A percentile compares a stretch with the other conserved stretches of the same genome.
phyloP scores from a whole-genome alignment of 2,888 invertebrate species.

The Mesorhabditis spiculigera region DNA sequence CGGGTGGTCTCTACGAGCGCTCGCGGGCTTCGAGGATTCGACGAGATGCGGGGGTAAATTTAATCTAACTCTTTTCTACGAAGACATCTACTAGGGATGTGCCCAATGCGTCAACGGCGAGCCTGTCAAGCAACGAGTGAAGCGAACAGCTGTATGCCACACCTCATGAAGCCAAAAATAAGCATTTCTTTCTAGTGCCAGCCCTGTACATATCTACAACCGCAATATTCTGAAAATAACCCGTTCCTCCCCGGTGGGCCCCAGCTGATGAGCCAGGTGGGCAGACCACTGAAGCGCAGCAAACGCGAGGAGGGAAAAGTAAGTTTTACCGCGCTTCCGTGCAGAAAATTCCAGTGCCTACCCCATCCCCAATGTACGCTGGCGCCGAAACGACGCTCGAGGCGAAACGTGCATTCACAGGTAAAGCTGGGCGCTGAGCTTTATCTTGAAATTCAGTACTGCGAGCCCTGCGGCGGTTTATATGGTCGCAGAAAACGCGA shows the following conservation, averaged over 20 bases:
- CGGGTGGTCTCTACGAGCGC: slow-evolving; percentile 12
- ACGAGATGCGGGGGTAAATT: slow-evolving; percentile 28
- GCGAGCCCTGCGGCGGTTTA: slow-evolving; percentile 44
- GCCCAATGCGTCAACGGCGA: slow-evolving; percentile 5
- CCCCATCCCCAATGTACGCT: slow-evolving; percentile 45
- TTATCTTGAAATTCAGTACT: slow-evolving; percentile 30
- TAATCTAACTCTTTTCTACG: neutral
- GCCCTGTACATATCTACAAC: slow-evolving; percentile 42
- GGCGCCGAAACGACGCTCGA: slow-evolving; percentile 8
- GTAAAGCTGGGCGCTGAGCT: neutral
- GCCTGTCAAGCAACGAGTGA: slow-evolving; percentile 2
- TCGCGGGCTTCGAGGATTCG: slow-evolving; percentile 18
- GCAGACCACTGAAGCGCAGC: neutral
- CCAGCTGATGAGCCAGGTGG: slow-evolving; percentile 12
- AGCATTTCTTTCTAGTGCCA: slow-evolving; percentile 29
- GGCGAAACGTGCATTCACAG: neutral
- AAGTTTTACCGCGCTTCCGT: neutral
- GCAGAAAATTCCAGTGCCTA: slow-evolving; percentile 32
- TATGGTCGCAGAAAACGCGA: slow-evolving; percentile 45
- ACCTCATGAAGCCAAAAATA: neutral
- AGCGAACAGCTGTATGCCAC: neutral
- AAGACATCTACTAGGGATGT: neutral
- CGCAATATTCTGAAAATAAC: slow-evolving; percentile 32
- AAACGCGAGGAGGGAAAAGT: neutral
- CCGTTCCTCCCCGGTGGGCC: slow-evolving; percentile 25